These are phyloP conservation scores for Bufo gargarizans DNA, from an alignment of 2,113 vertebrate species.

Conservation along the genomic window DNA sequence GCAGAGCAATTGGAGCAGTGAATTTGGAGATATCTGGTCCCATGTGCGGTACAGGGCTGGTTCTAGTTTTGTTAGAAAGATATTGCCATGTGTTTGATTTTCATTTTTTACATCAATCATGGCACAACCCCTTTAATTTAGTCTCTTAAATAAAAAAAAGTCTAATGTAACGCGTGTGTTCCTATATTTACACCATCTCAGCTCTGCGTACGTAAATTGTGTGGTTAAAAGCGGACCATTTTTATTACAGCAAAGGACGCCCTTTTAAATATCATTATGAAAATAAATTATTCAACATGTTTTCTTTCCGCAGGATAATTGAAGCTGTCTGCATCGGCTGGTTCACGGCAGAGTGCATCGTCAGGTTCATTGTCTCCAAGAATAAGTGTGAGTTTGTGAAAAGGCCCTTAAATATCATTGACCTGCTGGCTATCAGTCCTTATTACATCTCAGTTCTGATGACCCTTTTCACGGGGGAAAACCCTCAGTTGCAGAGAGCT, in stretches of 20 bases:
- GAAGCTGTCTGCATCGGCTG: constrained; percentile 98
- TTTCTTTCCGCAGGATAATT: constrained; percentile 87
- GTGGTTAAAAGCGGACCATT: not conserved
- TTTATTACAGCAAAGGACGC: constrained; percentile 23
- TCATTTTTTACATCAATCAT: too few relatives aligned
- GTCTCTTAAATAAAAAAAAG: too few relatives aligned
- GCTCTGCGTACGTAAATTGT: not conserved
- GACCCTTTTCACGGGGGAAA: constrained; percentile 89
- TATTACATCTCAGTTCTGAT: constrained; percentile 92
- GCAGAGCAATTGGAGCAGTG: too few relatives aligned
- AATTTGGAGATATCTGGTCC: too few relatives aligned
- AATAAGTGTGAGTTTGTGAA: constrained; percentile 97
- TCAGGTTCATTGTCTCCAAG: constrained; percentile 94
- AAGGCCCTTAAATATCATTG: constrained; percentile 95
- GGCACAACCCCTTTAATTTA: too few relatives aligned
- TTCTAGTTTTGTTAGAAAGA: too few relatives aligned
- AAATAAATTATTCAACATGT: constrained; percentile 70
- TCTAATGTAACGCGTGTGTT: not conserved
- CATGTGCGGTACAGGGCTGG: too few relatives aligned
- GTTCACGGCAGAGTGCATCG: constrained; percentile 96
- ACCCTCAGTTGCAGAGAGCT: constrained; percentile 93
- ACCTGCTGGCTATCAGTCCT: constrained; percentile 93
- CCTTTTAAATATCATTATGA: constrained; percentile 60
- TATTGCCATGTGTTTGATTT: too few relatives aligned
- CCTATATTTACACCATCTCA: not conserved